Base-by-base conservation (phyloP, 2,888 invertebrate species). In the Leucoptera coffeella region DNA sequence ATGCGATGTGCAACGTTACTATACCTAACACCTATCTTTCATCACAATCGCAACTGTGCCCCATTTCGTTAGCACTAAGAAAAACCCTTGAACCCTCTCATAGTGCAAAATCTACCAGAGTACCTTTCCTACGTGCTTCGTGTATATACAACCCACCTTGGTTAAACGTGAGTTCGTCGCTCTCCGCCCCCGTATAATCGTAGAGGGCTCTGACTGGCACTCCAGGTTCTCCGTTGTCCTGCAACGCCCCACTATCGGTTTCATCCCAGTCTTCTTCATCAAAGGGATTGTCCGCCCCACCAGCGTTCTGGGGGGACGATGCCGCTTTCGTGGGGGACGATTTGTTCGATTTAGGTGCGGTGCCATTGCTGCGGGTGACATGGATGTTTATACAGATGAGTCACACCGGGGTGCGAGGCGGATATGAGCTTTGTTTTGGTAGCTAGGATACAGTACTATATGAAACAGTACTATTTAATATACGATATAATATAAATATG, bases 171-270 rank as follows among this genome's bases (percentile, higher is more conserved):
- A 97, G 80, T 62, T 97, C 97, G 61, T 97, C 97, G 42, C 87
- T 90, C 76, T 97, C 97, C 2, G 94, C 92, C 36, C 94, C 95
- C 37, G 88, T 90, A 50, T 97, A 97, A 65, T 96, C 94, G 58
- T 96, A 97, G 17, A 97, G 73, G 22, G 96, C 97, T 43, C 89
- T 81, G 25, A 96, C 95, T 17, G 92, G 90, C 43, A 94, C 85
- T 23, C 94, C 94, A 9, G 92, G 91, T 64, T 93, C 92, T 22
- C 93, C 93, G 34, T 85, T 88, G 61, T 94, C 94, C 11, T 90
- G 86, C 36, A 93, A 73, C 14, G 88, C 82, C 35, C 90, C 91
- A 55, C 80, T 87, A 43, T 87, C 87, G 51, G 83, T 83, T 40
- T 82, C 82, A 44, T 81, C 82, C 80, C 79, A 80, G 51, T 92